Evolutionary conservation across 2,797 vertebrate species (phyloP).

Genomic region (Perodicticus potto): DNA sequence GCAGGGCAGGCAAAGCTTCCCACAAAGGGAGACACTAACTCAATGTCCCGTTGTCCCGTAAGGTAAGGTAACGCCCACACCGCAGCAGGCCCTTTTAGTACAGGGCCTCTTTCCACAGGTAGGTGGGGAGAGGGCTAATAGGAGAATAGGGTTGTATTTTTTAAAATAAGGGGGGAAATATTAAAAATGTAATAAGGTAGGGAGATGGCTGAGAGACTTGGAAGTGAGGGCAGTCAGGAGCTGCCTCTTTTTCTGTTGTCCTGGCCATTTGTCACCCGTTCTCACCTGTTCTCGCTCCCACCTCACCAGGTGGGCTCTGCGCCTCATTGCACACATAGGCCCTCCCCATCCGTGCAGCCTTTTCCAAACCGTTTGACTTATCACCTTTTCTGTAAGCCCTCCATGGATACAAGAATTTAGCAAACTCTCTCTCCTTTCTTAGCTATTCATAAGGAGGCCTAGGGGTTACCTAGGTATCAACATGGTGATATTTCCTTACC

Average conservation of each 20-base stretch:
- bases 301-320: not conserved
- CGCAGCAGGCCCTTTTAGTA: not conserved
- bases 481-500: not conserved
- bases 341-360: not conserved
- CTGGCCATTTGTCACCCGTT: not conserved
- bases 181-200: conserved; percentile 21
- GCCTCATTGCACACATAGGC: not conserved
- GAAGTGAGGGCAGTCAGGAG: not conserved
- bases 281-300: not conserved
- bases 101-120: not conserved
- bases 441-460: not conserved
- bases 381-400: conserved; percentile 22
- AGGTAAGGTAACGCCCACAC: not conserved
- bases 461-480: not conserved
- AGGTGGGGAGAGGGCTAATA: not conserved
- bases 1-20: not conserved
- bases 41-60: not conserved
- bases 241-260: not conserved
- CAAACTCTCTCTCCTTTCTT: not conserved
- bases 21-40: not conserved
- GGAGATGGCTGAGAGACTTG: not conserved
- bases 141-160: not conserved
- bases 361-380: not conserved
- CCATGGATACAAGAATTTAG: conserved; percentile 19
- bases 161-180: not conserved